Base-by-base conservation (phyloP, 2,113 vertebrate species). In the Dissostichus mawsoni region DNA sequence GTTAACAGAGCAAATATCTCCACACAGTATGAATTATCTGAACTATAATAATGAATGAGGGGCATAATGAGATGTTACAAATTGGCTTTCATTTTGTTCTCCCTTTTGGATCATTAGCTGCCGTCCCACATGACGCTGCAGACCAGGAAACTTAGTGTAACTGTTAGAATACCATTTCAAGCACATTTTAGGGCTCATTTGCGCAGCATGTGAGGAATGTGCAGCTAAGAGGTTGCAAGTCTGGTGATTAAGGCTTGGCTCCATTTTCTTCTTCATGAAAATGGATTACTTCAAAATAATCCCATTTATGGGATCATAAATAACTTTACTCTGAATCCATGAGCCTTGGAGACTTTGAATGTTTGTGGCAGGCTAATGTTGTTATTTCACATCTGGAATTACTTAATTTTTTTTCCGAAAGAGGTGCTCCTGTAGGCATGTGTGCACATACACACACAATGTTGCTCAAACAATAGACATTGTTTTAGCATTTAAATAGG, bases 131-230 rank as follows among this genome's bases (percentile, higher is more conserved):
- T 83, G 92, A 88, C 61, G 41, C 79, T 45, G 83, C 80, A 82
- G 66, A 89, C 74, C 80, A 86, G 83, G 90, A 83, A 89, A 84
- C 61, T 78, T 70, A 69, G 72, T 72, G 50, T 78, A 80, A 82
- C 76, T 50, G 55, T 83, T 78, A 69, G 65, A 88, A 83, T 59
- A 88, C 72, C 81, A 89, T 75, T 89, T 41, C 71, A 75, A 83
- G 87, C 75, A 81, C 82, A 81, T 94, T 92, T 93, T 83, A 78
- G 72, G 92, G 88, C 84, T 91, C 90, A 92, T 93, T 92, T 92
- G 83, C 76, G 29, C 76, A 81, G 80, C 72, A 74, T 73, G 80
- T 80, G 68, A 89, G 76, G 82, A 90, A 92, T 86, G 86, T 64
- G 61, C 59, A 62, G 76, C 80, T 86, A 74, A 92, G 75, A 74